Conservation (phyloP, 2,797 vertebrate genomes). For the Cetoscarus ocellatus region DNA sequence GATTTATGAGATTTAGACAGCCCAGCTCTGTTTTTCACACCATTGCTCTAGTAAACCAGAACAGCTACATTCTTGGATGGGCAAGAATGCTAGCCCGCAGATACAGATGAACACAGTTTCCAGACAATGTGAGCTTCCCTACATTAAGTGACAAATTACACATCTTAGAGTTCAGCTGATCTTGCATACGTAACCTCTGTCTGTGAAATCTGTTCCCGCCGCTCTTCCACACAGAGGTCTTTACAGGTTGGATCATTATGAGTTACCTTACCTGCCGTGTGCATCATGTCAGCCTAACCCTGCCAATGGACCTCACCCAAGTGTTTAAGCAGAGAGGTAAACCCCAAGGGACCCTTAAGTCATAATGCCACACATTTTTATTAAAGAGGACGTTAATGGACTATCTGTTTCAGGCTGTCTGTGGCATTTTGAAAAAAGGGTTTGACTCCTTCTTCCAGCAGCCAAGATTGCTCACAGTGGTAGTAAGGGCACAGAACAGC, state of each 20-base stretch:
- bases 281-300: not conserved
- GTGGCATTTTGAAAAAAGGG: slow-evolving; percentile 55
- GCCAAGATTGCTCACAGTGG: slow-evolving; percentile 64
- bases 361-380: slow-evolving; percentile 44
- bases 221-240: slow-evolving; percentile 19
- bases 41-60: slow-evolving; percentile 1
- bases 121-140: not conserved
- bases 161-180: not conserved
- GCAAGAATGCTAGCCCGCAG: not conserved
- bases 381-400: not conserved
- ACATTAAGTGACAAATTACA: not conserved
- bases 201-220: slow-evolving; percentile 39
- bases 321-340: not conserved
- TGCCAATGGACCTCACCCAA: too few relatives aligned
- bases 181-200: rapidly evolving
- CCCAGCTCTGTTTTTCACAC: too few relatives aligned
- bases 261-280: not conserved
- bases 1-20: not conserved
- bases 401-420: not conserved
- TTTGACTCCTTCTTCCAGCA: slow-evolving; percentile 20
- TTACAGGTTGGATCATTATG: not conserved
- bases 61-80: not conserved
- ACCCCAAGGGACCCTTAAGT: slow-evolving; percentile 48
- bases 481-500: slow-evolving; percentile 60
- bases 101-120: not conserved